These are phyloP conservation scores for Rhagoletis pomonella DNA, from an alignment of 1,140 invertebrate species.

Conservation along the genomic window DNA sequence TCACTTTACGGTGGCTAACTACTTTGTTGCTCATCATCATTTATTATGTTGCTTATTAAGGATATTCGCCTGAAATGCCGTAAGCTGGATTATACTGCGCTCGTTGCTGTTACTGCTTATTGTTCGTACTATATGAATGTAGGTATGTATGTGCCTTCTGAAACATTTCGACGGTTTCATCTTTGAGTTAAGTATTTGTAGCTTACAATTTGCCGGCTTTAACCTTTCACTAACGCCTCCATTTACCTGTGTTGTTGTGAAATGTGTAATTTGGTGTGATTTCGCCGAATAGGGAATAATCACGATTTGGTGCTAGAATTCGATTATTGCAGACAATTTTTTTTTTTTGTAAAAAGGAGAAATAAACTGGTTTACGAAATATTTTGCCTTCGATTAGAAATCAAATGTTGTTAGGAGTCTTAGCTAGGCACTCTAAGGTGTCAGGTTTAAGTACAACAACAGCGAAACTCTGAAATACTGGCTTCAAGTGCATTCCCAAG, in stretches of 20 bases:
- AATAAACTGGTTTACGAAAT: too few relatives aligned
- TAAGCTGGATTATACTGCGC: constrained; percentile 26
- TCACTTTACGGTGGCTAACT: constrained; percentile 15
- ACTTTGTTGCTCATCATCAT: constrained; percentile 51
- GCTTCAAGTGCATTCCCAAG: too few relatives aligned
- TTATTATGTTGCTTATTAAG: constrained; percentile 51
- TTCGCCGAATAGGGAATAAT: constrained; percentile 32
- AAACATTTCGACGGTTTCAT: not conserved
- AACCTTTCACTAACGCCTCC: constrained; percentile 45
- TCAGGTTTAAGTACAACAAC: too few relatives aligned
- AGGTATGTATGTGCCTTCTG: not conserved
- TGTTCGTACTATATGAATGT: not conserved
- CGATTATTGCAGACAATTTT: not conserved
- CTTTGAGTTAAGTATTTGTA: constrained; percentile 17
- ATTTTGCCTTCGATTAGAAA: too few relatives aligned
- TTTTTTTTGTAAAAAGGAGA: not conserved
- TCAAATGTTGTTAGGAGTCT: too few relatives aligned
- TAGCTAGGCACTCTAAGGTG: too few relatives aligned
- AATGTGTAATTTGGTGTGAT: constrained; percentile 22
- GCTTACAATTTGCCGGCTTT: constrained; percentile 26
- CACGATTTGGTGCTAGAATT: constrained; percentile 50
- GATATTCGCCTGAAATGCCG: constrained; percentile 39
- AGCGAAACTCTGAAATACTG: too few relatives aligned
- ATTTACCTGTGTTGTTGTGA: not conserved
- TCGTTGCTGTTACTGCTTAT: too few relatives aligned